A percentile compares a stretch with the other conserved stretches of the same genome.
These are phyloP conservation scores for Malthinus flaveolus DNA, from an alignment of 2,888 invertebrate species.

Conservation along the genomic window DNA sequence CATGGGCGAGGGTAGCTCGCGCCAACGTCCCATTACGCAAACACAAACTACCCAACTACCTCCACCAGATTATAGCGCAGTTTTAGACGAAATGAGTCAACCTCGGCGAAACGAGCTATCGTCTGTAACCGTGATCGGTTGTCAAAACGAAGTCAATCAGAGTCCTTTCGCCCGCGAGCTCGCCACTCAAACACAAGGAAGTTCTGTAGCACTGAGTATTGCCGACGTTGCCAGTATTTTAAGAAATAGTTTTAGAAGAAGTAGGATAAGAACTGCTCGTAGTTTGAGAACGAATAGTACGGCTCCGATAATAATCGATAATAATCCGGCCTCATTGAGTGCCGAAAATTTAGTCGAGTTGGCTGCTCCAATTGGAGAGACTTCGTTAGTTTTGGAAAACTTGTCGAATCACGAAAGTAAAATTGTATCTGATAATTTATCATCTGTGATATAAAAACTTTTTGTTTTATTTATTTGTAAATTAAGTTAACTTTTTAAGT, in stretches of 20 bases:
- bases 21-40: conserved; percentile 24
- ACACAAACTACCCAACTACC: conserved; percentile 51
- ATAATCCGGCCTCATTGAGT: conserved; percentile 55
- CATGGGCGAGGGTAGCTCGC: conserved; percentile 55
- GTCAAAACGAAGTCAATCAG: conserved; percentile 13
- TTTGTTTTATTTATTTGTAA: conserved; percentile 24
- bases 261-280: conserved; percentile 49
- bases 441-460: conserved; percentile 52
- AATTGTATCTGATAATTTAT: conserved; percentile 39
- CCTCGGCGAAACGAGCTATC: conserved; percentile 11
- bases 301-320: conserved; percentile 33
- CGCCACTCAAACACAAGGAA: conserved; percentile 23
- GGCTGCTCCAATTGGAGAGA: conserved; percentile 62
- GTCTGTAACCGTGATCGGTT: conserved; percentile 20
- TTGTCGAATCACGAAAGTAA: conserved; percentile 39
- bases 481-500: conserved; percentile 9
- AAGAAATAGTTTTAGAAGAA: conserved; percentile 61
- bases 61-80: conserved; percentile 66
- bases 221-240: conserved; percentile 62
- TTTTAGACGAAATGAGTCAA: conserved; percentile 65
- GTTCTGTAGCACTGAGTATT: conserved; percentile 56
- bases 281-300: conserved; percentile 44
- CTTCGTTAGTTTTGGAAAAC: conserved; percentile 50
- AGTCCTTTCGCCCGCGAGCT: conserved; percentile 20
- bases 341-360: conserved; percentile 64